phyloP scores from a whole-genome alignment of 2,797 vertebrate genomes.

The Hylomyscus alleni region DNA sequence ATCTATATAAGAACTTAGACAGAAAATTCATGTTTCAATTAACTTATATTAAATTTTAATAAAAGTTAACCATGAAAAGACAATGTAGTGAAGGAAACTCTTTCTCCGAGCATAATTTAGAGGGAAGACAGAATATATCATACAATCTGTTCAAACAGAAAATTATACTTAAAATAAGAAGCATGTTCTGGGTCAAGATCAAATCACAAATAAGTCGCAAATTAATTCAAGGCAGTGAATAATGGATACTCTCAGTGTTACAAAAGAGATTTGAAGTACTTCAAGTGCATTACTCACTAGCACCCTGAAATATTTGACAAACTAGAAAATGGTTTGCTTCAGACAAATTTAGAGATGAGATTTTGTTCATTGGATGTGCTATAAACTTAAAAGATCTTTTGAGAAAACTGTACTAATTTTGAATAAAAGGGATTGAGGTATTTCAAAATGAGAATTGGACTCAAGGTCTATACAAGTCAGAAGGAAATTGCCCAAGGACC shows the following conservation, averaged over 20 bases:
- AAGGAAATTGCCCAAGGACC: neutral
- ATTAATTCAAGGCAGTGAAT: neutral
- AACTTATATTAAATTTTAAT: neutral
- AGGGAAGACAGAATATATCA: neutral
- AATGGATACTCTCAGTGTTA: neutral
- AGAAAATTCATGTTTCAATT: neutral
- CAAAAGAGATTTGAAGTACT: neutral
- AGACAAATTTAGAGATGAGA: neutral
- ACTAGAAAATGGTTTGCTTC: neutral
- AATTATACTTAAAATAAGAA: conserved; percentile 8
- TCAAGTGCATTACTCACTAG: neutral
- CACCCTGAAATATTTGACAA: neutral
- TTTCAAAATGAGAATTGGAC: neutral
- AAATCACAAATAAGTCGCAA: neutral
- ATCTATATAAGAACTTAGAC: neutral
- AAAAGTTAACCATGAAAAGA: neutral
- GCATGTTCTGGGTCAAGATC: neutral
- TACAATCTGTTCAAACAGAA: neutral
- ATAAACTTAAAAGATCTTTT: neutral
- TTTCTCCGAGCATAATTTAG: neutral
- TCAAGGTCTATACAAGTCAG: neutral
- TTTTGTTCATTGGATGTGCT: neutral
- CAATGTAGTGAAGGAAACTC: neutral
- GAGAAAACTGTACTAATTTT: neutral
- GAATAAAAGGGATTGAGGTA: neutral